phyloP scores from a whole-genome alignment of 1,140 invertebrate species.

The Lordiphosa stackelbergi region DNA sequence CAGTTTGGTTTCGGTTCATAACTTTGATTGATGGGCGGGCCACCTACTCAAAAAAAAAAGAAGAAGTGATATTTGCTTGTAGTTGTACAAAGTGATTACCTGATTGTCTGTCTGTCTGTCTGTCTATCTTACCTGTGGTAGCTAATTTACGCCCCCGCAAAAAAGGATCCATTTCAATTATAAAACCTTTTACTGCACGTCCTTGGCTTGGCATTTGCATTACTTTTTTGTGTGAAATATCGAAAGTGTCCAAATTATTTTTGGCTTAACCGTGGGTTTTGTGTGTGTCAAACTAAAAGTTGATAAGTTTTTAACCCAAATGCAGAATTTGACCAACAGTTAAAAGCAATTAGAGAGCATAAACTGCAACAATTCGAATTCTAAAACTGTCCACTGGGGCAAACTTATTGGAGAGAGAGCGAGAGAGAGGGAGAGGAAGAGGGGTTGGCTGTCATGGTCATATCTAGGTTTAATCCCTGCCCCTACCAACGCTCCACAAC shows the following conservation, averaged over 20 bases:
- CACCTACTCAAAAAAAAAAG: conserved; percentile 8
- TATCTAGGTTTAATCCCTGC: conserved; percentile 2
- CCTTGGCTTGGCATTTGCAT: conserved; percentile 60
- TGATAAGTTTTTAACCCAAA: conserved; percentile 27
- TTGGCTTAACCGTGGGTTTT: too few relatives aligned
- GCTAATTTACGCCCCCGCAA: conserved; percentile 18
- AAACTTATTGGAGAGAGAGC: not conserved
- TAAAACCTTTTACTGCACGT: conserved; percentile 55
- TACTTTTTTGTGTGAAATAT: conserved; percentile 33
- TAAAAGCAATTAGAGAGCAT: conserved; percentile 34
- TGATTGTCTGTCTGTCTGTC: conserved; percentile 25
- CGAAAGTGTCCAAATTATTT: conserved; percentile 2
- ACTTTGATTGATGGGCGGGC: conserved; percentile 58
- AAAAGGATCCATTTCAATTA: conserved; percentile 59
- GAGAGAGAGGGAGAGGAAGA: not conserved
- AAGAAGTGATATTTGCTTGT: conserved; percentile 11
- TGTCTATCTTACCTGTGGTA: not conserved
- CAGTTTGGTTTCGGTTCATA: conserved; percentile 27
- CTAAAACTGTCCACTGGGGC: conserved; percentile 3
- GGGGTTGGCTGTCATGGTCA: conserved; percentile 6
- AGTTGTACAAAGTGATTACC: conserved; percentile 30
- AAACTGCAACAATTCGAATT: conserved; percentile 12
- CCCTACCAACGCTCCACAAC: conserved; percentile 5
- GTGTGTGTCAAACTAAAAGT: not conserved
- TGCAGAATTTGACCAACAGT: conserved; percentile 26